Evolutionary conservation across 2,113 vertebrate genomes (phyloP).

Genomic region (Centropus unirufus): DNA sequence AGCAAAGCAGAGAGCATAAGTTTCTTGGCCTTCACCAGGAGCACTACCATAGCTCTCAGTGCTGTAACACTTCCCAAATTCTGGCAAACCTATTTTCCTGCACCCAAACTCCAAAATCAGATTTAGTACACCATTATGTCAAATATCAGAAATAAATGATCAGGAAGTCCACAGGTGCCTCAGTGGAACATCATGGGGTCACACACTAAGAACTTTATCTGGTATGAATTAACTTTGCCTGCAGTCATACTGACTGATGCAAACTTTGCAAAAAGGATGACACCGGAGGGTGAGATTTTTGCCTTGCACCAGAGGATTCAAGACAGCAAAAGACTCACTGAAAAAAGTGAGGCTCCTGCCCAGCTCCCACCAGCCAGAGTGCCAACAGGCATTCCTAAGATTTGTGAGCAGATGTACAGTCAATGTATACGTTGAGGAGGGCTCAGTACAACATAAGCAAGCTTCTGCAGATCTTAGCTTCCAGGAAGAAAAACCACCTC

Average conservation of each 20-base stretch:
- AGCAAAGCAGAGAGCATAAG: neutral
- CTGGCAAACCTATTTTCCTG: neutral
- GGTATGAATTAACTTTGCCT: constrained; percentile 44
- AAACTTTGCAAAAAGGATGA: neutral
- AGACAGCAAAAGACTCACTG: neutral
- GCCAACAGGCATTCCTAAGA: neutral
- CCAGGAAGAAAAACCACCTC: neutral
- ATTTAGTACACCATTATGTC: constrained; percentile 52
- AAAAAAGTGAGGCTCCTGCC: neutral
- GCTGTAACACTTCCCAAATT: neutral
- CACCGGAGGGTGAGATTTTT: neutral
- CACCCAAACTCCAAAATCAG: neutral
- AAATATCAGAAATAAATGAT: constrained; percentile 44
- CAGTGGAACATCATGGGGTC: neutral
- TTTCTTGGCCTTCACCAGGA: neutral
- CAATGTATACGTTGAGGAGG: neutral
- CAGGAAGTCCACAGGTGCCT: neutral
- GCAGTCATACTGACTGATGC: neutral
- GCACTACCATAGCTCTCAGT: no score
- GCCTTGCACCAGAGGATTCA: constrained; percentile 12
- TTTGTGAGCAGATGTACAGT: neutral
- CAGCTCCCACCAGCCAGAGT: neutral
- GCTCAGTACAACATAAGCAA: neutral
- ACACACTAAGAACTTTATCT: constrained; percentile 33
- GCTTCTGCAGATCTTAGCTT: neutral